Conservation (phyloP, 2,888 invertebrate genomes). For the Eutolmus rufibarbis region DNA sequence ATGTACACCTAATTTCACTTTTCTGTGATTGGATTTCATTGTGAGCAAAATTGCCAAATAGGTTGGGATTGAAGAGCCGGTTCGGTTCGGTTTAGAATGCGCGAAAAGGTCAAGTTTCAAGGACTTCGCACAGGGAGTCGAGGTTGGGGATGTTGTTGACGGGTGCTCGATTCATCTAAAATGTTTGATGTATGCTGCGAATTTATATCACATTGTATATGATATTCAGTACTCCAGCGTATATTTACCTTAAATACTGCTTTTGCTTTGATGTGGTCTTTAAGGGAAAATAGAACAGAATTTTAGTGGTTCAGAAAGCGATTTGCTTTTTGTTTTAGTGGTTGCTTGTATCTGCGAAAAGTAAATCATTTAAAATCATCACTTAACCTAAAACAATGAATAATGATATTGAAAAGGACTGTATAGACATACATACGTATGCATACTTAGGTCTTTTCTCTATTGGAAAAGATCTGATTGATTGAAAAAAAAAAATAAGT, state of each 20-base stretch:
- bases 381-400: too few relatives aligned
- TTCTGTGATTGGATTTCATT: neutral
- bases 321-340: neutral
- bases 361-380: too few relatives aligned
- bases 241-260: neutral
- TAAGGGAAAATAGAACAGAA: neutral
- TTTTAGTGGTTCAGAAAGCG: neutral
- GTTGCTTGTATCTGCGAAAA: neutral
- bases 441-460: too few relatives aligned
- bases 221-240: neutral
- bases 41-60: neutral
- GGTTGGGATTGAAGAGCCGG: neutral
- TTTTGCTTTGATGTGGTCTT: neutral
- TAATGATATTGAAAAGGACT: too few relatives aligned
- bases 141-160: neutral
- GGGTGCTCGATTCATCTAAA: neutral
- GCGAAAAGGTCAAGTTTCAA: neutral
- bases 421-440: too few relatives aligned
- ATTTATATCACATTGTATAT: neutral
- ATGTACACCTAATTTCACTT: conserved; percentile 4
- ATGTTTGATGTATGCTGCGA: neutral
- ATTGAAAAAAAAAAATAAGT: too few relatives aligned
- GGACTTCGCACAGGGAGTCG: neutral
- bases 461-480: too few relatives aligned
- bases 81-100: neutral